Evolutionary conservation across 2,888 invertebrate species (phyloP).

Genomic region (Phytoseiulus persimilis): DNA sequence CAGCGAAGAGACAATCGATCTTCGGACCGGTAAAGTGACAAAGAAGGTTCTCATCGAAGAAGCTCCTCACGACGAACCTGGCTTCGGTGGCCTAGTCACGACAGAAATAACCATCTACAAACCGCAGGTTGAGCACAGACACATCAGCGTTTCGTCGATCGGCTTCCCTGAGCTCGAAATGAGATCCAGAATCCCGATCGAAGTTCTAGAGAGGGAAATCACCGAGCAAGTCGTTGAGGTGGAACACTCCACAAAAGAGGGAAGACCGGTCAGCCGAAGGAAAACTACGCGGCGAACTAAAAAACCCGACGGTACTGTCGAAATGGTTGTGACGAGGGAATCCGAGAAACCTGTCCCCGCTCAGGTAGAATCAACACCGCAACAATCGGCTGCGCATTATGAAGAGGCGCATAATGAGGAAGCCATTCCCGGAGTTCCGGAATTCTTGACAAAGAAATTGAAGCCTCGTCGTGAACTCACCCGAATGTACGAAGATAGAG

Average conservation of each 20-base stretch:
- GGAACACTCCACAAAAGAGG: neutral
- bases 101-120: neutral
- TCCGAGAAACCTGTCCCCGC: neutral
- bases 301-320: neutral
- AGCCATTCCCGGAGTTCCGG: neutral
- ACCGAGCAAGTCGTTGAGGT: constrained; percentile 6
- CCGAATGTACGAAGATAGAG: constrained; percentile 11
- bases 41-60: neutral
- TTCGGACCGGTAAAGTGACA: neutral
- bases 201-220: neutral
- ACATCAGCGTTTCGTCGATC: constrained; percentile 9
- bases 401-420: neutral
- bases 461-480: neutral
- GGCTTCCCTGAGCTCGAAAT: constrained; percentile 20
- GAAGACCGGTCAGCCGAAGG: neutral
- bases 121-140: neutral
- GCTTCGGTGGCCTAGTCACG: neutral
- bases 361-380: neutral
- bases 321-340: constrained; percentile 16
- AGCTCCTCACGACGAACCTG: neutral
- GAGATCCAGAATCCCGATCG: constrained; percentile 10
- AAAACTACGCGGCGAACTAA: constrained; percentile 13
- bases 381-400: neutral
- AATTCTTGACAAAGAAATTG: constrained; percentile 16
- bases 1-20: neutral